Evolutionary conservation across 2,797 vertebrate species (phyloP).

Genomic region (Glyptemys insculpta): DNA sequence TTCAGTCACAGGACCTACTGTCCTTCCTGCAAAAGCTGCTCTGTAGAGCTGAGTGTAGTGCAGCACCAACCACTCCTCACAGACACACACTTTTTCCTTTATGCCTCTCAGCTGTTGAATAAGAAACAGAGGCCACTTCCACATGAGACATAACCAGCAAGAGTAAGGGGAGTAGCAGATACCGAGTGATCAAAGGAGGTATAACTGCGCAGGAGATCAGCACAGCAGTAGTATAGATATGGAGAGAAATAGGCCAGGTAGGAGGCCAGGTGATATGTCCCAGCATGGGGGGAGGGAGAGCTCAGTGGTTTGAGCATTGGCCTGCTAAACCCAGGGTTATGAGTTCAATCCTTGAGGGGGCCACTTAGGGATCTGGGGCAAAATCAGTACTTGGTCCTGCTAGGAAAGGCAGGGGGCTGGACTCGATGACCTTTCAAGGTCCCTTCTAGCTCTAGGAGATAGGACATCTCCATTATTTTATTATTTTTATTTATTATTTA

Average conservation of each 20-base stretch:
- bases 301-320: too few species aligned
- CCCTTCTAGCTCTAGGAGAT: too few species aligned
- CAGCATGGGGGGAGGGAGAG: too few species aligned
- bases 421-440: too few species aligned
- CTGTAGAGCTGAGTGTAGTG: background rate
- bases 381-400: too few species aligned
- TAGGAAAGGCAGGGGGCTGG: too few species aligned
- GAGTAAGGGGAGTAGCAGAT: background rate
- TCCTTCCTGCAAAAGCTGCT: background rate
- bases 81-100: background rate
- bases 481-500: too few species aligned
- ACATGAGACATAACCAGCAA: background rate
- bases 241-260: background rate
- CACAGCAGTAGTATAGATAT: background rate
- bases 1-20: background rate
- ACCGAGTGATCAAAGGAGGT: background rate
- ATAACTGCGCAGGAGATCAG: background rate
- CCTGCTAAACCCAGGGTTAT: too few species aligned
- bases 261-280: background rate
- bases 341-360: too few species aligned
- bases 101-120: background rate
- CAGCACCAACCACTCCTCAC: fast-evolving
- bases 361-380: too few species aligned
- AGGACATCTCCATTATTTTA: too few species aligned
- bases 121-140: background rate